A percentile compares a stretch with the other conserved stretches of the same genome.
phyloP scores from a whole-genome alignment of 2,797 vertebrate species.

The Agapornis canus region DNA sequence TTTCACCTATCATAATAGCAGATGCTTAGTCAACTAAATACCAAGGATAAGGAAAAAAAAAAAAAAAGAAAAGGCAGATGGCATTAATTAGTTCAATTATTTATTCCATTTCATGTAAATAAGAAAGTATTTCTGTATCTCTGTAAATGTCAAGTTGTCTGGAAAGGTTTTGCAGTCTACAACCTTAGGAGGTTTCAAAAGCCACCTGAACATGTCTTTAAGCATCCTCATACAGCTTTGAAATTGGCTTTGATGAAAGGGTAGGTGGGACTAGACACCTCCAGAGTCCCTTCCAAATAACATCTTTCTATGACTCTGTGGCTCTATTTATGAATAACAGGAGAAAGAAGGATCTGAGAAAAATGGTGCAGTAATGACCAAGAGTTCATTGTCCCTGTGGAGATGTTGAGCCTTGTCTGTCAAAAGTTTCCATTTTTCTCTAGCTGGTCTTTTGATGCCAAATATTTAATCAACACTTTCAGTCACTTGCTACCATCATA shows the following conservation, averaged over 20 bases:
- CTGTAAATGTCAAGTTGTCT: neutral
- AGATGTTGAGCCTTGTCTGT: neutral
- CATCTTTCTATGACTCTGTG: neutral
- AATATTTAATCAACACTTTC: neutral
- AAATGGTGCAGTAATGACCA: neutral
- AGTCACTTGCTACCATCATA: neutral
- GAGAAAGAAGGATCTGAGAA: neutral
- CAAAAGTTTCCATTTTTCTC: neutral
- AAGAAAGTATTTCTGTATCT: neutral
- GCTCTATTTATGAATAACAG: neutral
- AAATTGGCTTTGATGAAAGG: neutral
- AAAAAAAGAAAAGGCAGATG: fast-evolving
- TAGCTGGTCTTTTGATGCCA: neutral
- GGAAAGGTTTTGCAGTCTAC: neutral
- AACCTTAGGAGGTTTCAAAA: neutral
- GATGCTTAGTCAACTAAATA: neutral
- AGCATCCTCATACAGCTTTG: neutral
- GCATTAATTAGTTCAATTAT: neutral
- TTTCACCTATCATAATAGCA: neutral
- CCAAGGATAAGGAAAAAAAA: neutral
- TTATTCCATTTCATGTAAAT: neutral
- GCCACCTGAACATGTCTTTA: neutral
- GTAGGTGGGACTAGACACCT: neutral
- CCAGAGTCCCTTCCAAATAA: neutral
- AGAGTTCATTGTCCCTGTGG: neutral